These are phyloP conservation scores for Phoxinus phoxinus DNA, from an alignment of 2,113 vertebrate species.

Conservation along the genomic window DNA sequence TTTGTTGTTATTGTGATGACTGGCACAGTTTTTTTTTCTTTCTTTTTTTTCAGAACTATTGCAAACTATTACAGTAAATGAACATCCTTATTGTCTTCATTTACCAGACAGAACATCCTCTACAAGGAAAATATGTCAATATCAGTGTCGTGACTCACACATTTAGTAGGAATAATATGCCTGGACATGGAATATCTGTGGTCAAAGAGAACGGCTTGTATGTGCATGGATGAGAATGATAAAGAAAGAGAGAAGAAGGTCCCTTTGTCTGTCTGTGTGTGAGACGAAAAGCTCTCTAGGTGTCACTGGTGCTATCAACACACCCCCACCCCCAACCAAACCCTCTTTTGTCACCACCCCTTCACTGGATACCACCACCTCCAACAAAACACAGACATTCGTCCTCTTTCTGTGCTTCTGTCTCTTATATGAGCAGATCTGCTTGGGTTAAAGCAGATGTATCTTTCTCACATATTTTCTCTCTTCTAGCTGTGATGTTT, in stretches of 20 bases:
- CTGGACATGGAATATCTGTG: neutral
- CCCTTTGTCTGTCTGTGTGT: neutral
- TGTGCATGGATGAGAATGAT: neutral
- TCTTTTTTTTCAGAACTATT: neutral
- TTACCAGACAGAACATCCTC: neutral
- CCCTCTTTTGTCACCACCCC: slow-evolving; percentile 30
- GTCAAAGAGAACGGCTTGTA: neutral
- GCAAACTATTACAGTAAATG: neutral
- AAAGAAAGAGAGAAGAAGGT: neutral
- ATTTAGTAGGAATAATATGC: neutral
- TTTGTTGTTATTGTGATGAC: neutral
- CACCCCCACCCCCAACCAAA: slow-evolving; percentile 32
- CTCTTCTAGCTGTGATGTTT: slow-evolving; percentile 18
- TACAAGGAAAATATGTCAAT: neutral
- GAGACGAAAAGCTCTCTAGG: neutral
- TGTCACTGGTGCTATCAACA: slow-evolving; percentile 17
- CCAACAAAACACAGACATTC: neutral
- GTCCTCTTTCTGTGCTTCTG: neutral
- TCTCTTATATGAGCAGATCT: neutral
- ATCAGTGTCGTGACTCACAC: neutral
- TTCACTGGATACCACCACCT: neutral
- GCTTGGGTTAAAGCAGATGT: neutral
- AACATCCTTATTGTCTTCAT: neutral
- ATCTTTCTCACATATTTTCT: neutral
- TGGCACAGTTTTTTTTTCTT: neutral